phyloP scores from a whole-genome alignment of 1,140 invertebrate species.

The Wasmannia auropunctata region DNA sequence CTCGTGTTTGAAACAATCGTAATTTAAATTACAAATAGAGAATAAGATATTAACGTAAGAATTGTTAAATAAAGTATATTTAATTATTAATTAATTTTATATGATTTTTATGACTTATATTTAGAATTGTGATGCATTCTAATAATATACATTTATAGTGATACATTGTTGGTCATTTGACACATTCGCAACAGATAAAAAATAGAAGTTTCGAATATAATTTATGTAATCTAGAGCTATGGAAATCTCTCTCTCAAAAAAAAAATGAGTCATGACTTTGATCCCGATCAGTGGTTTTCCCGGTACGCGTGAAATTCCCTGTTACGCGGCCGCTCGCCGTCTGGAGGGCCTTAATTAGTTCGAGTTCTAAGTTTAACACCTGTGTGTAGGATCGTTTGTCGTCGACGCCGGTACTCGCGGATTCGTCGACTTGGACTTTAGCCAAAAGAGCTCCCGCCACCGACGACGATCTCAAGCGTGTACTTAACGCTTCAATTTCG shows the following conservation, averaged over 20 bases:
- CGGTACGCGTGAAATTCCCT: conserved; percentile 62
- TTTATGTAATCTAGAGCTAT: not conserved
- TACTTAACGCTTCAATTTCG: conserved; percentile 34
- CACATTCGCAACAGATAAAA: not conserved
- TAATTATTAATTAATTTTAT: not conserved
- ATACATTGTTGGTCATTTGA: too few relatives aligned
- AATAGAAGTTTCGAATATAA: not conserved
- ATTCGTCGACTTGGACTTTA: conserved; percentile 61
- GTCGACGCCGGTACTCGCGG: conserved; percentile 45
- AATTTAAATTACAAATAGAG: not conserved
- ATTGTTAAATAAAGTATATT: not conserved
- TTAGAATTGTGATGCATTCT: not conserved
- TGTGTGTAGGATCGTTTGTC: conserved; percentile 71
- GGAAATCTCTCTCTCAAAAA: not conserved
- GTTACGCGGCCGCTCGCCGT: conserved; percentile 57
- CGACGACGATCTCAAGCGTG: conserved; percentile 36
- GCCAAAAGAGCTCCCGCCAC: conserved; percentile 59
- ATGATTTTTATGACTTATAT: not conserved
- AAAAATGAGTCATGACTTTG: not conserved
- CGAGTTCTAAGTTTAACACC: conserved; percentile 77
- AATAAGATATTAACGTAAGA: not conserved
- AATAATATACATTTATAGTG: not conserved
- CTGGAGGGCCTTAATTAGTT: conserved; percentile 71
- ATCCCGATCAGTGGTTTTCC: conserved; percentile 60
- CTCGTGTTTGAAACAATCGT: not conserved